Evolutionary conservation across 2,888 invertebrate genomes (phyloP), one percentile per base, ranked within the genome.

Genomic region (Nudaria mundana): DNA sequence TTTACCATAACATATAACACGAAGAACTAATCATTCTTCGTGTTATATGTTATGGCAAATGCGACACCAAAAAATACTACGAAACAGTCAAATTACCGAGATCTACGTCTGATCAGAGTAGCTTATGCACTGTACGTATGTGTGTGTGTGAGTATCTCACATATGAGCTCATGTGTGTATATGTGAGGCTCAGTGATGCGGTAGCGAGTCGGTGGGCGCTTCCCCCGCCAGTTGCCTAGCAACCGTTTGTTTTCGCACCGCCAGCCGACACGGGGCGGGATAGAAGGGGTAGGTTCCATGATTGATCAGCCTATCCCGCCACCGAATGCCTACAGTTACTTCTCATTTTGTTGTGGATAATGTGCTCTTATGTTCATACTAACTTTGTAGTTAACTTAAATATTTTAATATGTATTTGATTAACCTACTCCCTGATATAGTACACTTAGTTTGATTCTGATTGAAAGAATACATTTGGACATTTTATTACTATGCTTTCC

Each of bases 201-300:
- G 75, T 66, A 67, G 68, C 58, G 46, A 69, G 69, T 53, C 63
- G 52, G 71, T 68, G 74, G 71, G 74, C 61, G 60, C 65, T 65
- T 72, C 70, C 70, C 71, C 70, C 66, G 67, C 64, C 41, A 66
- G 87, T 86, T 78, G 83, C 87, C 63, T 43, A 50, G 87, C 85
- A 82, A 86, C 87, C 75, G 84, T 78, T 87, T 88, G 87, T 88
- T 86, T 87, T 87, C 85, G 79, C 82, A 77, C 75, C 47, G 67
- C 66, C 66, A 63, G 63, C 66, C 76, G 66, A 65, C 73, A 66
- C 71, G 69, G 81, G 87, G 85, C 83, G 83, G 85, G 85, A 70
- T 83, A 82, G 84, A 87, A 87, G 84, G 87, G 88, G 86, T 86
- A 81, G 83, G 79, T 76, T 76, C 77, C 81, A 81, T 88, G 88